These are phyloP conservation scores for Micoletzkya japonica DNA, from an alignment of 2,888 invertebrate species.

Conservation along the genomic window DNA sequence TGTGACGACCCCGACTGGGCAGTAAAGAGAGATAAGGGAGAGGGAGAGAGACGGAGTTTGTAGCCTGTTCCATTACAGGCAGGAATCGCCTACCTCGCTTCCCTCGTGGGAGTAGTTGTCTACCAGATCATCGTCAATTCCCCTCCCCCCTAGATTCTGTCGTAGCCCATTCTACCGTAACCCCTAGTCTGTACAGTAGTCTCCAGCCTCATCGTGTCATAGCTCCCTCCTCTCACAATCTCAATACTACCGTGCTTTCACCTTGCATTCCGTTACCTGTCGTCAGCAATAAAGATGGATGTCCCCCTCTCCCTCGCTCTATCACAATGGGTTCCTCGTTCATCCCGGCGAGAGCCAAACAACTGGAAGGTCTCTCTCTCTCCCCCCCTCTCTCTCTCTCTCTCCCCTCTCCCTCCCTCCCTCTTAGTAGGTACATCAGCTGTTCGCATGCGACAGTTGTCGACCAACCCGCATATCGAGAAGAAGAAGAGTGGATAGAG, in stretches of 20 bases:
- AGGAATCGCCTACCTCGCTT: conserved; percentile 33
- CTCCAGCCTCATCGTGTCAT: not conserved
- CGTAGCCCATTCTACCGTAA: not conserved
- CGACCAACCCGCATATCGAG: not conserved
- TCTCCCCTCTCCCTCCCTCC: not conserved
- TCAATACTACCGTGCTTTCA: not conserved
- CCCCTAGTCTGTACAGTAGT: not conserved
- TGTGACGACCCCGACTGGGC: not conserved
- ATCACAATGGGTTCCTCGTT: not conserved
- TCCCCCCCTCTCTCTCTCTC: conserved; percentile 1
- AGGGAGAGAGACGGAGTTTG: not conserved
- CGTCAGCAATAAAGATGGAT: not conserved
- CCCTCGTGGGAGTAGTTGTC: conserved; percentile 31
- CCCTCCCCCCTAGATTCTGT: no score
- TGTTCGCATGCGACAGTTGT: not conserved
- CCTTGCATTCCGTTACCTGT: no score
- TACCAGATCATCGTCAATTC: no score
- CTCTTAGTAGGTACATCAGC: not conserved
- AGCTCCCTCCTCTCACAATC: not conserved
- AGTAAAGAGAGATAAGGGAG: not conserved
- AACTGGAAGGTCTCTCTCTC: not conserved
- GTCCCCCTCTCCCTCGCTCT: not conserved
- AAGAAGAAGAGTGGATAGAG: no score
- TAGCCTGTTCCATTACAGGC: conserved; percentile 30
- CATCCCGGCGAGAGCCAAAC: conserved; percentile 11